phyloP scores from a whole-genome alignment of 2,888 invertebrate species.

The Trichopria drosophilae region DNA sequence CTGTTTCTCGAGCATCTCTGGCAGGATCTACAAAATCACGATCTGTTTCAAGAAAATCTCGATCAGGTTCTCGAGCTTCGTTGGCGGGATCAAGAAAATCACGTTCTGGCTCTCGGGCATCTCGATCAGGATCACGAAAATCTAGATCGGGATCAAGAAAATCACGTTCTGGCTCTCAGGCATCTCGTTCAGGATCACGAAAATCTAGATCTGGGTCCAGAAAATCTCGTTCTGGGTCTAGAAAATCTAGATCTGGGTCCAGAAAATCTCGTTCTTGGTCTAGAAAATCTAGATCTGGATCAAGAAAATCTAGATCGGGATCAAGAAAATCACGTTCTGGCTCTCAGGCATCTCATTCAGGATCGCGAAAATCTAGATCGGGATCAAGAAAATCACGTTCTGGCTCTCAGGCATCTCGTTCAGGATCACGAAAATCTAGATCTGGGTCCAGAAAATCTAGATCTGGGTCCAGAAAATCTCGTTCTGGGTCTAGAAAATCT shows the following conservation, averaged over 20 bases:
- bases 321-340: conserved; percentile 42
- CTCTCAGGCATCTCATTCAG: conserved; percentile 42
- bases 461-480: conserved; percentile 37
- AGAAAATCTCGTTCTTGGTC: conserved; percentile 38
- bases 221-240: conserved; percentile 36
- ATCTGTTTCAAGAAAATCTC: conserved; percentile 37
- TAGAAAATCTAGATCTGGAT: conserved; percentile 40
- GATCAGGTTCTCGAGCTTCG: conserved; percentile 38
- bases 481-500: conserved; percentile 44
- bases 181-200: conserved; percentile 39
- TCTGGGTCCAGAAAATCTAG: conserved; percentile 39
- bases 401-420: conserved; percentile 38
- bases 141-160: conserved; percentile 46
- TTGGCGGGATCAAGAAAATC: conserved; percentile 41
- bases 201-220: conserved; percentile 44
- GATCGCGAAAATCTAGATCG: conserved; percentile 43
- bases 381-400: conserved; percentile 35
- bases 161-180: conserved; percentile 38
- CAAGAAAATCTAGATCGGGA: conserved; percentile 39
- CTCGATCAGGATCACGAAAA: conserved; percentile 40
- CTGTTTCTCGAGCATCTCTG: conserved; percentile 39
- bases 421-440: conserved; percentile 40
- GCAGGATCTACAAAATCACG: conserved; percentile 36
- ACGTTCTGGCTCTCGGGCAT: conserved; percentile 33
- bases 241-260: conserved; percentile 39